These are phyloP conservation scores for Argyresthia goedartella DNA, from an alignment of 2,888 invertebrate species.

Conservation along the genomic window DNA sequence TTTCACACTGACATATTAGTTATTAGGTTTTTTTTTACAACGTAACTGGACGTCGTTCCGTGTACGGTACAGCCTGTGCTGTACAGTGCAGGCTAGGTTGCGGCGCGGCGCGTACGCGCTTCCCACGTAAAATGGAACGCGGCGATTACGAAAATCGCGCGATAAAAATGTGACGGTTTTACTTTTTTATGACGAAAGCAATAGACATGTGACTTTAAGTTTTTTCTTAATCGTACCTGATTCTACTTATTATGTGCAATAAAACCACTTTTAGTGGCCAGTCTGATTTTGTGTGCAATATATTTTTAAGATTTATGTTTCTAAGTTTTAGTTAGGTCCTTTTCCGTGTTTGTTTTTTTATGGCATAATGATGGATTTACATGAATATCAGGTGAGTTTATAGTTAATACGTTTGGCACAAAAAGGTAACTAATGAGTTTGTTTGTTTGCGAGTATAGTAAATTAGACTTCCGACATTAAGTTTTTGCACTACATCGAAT, in stretches of 20 bases:
- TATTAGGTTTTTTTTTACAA: constrained; percentile 26
- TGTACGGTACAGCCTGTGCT: constrained; percentile 19
- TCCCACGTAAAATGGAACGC: constrained; percentile 15
- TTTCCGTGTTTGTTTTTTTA: constrained; percentile 11
- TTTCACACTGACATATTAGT: constrained; percentile 55
- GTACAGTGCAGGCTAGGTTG: constrained; percentile 21
- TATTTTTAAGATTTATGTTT: constrained; percentile 23
- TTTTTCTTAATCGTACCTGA: constrained; percentile 17
- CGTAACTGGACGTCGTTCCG: constrained; percentile 13
- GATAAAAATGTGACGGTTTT: constrained; percentile 10
- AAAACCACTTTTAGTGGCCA: constrained; percentile 20
- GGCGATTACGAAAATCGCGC: constrained; percentile 9
- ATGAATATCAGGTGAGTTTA: constrained; percentile 57
- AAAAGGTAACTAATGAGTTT: no score
- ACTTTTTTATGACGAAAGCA: constrained; percentile 6
- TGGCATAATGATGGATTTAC: constrained; percentile 50
- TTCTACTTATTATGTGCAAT: constrained; percentile 43
- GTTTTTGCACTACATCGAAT: no score
- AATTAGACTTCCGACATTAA: no score
- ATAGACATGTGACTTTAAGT: constrained; percentile 13
- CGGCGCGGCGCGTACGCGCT: constrained; percentile 31
- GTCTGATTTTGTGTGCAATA: constrained; percentile 20
- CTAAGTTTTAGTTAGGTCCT: constrained; percentile 14
- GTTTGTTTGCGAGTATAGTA: no score
- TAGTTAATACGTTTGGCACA: no score